phyloP scores from a whole-genome alignment of 2,888 invertebrate species.

The Phaedon cochleariae region DNA sequence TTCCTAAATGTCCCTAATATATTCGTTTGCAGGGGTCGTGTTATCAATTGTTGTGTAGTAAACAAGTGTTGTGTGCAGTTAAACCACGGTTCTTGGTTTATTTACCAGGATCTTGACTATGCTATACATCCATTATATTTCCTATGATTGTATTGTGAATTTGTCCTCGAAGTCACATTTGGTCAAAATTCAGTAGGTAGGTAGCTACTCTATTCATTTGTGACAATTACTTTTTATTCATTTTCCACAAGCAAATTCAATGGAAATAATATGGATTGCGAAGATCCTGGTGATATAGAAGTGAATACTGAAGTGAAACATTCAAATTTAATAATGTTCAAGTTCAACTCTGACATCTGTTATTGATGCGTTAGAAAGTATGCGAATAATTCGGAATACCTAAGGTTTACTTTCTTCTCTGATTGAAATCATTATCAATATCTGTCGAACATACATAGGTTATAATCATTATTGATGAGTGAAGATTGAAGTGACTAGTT shows the following conservation, averaged over 20 bases:
- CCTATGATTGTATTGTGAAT: no score
- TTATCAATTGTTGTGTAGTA: conserved; percentile 31
- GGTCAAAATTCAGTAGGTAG: no score
- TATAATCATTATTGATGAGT: no score
- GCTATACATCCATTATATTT: no score
- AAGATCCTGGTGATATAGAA: background rate
- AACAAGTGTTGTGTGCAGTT: conserved; percentile 42
- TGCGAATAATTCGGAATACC: no score
- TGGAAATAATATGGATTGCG: background rate
- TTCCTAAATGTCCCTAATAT: conserved; percentile 43
- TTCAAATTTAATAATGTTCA: background rate
- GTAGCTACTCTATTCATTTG: no score
- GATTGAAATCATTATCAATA: background rate
- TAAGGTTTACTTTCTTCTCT: background rate
- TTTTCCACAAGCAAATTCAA: no score
- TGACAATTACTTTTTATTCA: no score
- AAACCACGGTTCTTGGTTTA: conserved; percentile 45
- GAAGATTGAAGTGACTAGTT: no score
- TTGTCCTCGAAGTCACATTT: no score
- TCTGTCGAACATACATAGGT: background rate
- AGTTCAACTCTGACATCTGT: no score
- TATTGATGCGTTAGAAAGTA: no score
- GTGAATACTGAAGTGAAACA: background rate
- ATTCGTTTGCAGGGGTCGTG: conserved; percentile 47
- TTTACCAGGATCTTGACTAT: conserved; percentile 18